A percentile compares a stretch with the other conserved stretches of the same genome.
These are phyloP conservation scores for Dicaeum eximium DNA, from an alignment of 2,113 vertebrate species.

Conservation along the genomic window DNA sequence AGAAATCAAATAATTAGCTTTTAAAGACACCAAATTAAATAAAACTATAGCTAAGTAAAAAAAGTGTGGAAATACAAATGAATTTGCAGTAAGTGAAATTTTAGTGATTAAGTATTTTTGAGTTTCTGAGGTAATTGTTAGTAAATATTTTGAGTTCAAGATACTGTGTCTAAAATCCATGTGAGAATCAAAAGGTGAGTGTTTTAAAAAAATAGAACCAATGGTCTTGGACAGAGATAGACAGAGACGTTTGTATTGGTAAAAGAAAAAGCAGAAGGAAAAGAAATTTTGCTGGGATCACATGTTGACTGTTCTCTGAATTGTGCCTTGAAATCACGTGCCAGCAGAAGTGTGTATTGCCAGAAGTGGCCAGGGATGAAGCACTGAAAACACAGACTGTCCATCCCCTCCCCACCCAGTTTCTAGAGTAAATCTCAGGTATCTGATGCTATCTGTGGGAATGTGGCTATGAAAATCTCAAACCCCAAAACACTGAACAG, in stretches of 20 bases:
- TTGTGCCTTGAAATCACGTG: neutral
- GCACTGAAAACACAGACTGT: neutral
- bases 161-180: neutral
- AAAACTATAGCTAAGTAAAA: neutral
- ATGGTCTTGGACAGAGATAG: neutral
- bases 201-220: neutral
- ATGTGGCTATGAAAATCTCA: neutral
- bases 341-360: neutral
- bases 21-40: neutral
- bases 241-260: neutral
- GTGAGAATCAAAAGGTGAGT: neutral
- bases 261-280: neutral
- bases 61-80: neutral
- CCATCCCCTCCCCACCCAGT: rapidly evolving
- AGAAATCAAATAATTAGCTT: neutral
- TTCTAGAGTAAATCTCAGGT: neutral
- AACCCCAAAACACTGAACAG: neutral
- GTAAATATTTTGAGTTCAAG: neutral
- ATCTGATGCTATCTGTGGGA: neutral
- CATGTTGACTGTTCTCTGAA: neutral
- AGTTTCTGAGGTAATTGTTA: neutral
- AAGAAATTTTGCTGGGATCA: neutral
- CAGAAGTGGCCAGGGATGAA: neutral
- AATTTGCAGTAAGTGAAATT: neutral
- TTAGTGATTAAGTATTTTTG: neutral